Evolutionary conservation across 1,140 invertebrate genomes (phyloP), one percentile per base, ranked within the genome.

Genomic region (Drosophila quadrilineata): DNA sequence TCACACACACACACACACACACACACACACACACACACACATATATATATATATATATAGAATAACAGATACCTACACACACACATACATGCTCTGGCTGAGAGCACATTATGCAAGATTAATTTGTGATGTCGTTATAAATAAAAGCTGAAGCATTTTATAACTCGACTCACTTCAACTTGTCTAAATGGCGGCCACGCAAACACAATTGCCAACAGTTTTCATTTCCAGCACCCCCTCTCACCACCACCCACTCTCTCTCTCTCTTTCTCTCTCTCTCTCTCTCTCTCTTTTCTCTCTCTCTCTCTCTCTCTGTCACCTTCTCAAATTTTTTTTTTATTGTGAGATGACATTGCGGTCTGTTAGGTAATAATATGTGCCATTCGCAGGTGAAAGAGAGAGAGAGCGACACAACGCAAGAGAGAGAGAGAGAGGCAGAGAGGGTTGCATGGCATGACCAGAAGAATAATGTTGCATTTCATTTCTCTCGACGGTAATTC

Each of bases 121-220:
- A 85, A 84, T 84, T 85, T 85, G 66, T 84, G 79, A 84, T 71
- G 74, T 85, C 79, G 74, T 79, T 77, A 84, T 85, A 84, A 84
- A 84, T 85, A 84, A 85, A 77, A 85, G 79, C 74, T 58, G 36
- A 54, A 71, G 79, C 75, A 84, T 85, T 84, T 84, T 77, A 73
- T 71, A 84, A 68, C 70, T 58, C 54, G 59, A 68, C 70, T 58
- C 54, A 53, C 49, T 46, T 54, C 29, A 65, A 56, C 41, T 48
- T 71, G 52, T 58, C 53, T 43, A 65, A 63, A 63, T 43, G 46
- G 24, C 29, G 29, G 31, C 38, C 36, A 54, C 43, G 54, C 49
- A 36, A 36, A n/a, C n/a, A 62, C 49, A 54, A 45, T 36, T 62
- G 14, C 40, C 40, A 35, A 16, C n/a, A 49, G 6, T 52, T 41